A percentile compares a stretch with the other conserved stretches of the same genome.
Evolutionary conservation across 1,140 invertebrate genomes (phyloP).

Genomic region (Tetragonula clypearis): DNA sequence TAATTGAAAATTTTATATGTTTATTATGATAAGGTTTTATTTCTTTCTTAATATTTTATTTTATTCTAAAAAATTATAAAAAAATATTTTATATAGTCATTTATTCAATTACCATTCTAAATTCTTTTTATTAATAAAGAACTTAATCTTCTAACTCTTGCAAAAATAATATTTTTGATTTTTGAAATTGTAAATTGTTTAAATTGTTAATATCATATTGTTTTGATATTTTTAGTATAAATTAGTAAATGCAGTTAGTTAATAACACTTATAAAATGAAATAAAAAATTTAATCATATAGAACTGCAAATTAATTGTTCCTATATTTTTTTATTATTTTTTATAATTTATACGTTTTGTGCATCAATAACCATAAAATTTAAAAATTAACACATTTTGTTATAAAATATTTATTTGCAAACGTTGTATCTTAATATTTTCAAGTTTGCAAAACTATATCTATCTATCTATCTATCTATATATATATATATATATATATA

Average conservation of each 20-base stretch:
- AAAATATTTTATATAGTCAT: background rate
- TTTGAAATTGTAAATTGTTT: constrained; percentile 15
- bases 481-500: background rate
- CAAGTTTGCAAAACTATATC: background rate
- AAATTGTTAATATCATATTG: background rate
- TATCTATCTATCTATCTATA: too few species aligned
- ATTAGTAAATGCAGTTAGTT: background rate
- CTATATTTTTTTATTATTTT: background rate
- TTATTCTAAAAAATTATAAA: constrained; percentile 21
- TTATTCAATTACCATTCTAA: background rate
- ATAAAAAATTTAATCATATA: background rate
- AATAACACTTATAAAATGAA: background rate
- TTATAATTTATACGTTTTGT: background rate
- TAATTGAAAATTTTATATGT: background rate
- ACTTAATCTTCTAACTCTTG: background rate
- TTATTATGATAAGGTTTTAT: background rate
- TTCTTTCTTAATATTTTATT: background rate
- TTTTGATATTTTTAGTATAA: background rate
- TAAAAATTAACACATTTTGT: background rate
- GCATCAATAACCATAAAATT: background rate
- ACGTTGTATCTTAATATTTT: background rate
- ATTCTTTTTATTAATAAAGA: background rate
- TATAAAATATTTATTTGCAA: background rate
- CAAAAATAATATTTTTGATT: background rate
- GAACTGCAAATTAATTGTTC: background rate